These are phyloP conservation scores for Leptinotarsa texana DNA, from an alignment of 1,140 invertebrate genomes.

Conservation along the genomic window DNA sequence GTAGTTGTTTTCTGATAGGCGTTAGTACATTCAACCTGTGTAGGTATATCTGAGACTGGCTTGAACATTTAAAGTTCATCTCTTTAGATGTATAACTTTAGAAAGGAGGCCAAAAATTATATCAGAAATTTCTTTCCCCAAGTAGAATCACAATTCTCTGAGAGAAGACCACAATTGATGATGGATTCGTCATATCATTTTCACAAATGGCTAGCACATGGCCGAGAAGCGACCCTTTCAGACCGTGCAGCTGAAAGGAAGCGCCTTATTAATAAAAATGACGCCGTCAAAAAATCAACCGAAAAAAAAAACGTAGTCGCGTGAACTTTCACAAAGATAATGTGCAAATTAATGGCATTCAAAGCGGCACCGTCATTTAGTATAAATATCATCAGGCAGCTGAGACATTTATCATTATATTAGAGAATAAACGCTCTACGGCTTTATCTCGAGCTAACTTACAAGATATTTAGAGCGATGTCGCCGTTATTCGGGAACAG, in stretches of 20 bases:
- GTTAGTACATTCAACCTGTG: no score
- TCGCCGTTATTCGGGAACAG: conserved; percentile 40
- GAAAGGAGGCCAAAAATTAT: no score
- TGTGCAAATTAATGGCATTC: conserved; percentile 32
- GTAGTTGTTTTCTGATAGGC: no score
- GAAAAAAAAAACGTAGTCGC: neutral
- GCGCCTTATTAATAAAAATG: conserved; percentile 15
- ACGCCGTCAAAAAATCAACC: conserved; percentile 11
- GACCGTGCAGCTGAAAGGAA: neutral
- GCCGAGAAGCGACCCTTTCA: neutral
- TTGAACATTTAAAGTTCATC: no score
- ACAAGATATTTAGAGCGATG: conserved; percentile 42
- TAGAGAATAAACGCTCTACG: conserved; percentile 30
- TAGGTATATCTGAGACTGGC: no score
- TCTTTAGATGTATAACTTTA: no score
- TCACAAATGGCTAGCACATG: neutral
- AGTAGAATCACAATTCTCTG: no score
- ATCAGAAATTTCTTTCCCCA: no score
- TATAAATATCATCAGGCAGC: conserved; percentile 35
- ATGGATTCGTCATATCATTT: neutral
- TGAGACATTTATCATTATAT: conserved; percentile 41
- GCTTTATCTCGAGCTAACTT: conserved; percentile 40
- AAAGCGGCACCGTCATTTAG: conserved; percentile 34
- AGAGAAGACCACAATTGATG: neutral
- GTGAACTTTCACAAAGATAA: conserved; percentile 11